Conservation (phyloP, 2,888 invertebrate species). For the Orchesella flavescens region DNA sequence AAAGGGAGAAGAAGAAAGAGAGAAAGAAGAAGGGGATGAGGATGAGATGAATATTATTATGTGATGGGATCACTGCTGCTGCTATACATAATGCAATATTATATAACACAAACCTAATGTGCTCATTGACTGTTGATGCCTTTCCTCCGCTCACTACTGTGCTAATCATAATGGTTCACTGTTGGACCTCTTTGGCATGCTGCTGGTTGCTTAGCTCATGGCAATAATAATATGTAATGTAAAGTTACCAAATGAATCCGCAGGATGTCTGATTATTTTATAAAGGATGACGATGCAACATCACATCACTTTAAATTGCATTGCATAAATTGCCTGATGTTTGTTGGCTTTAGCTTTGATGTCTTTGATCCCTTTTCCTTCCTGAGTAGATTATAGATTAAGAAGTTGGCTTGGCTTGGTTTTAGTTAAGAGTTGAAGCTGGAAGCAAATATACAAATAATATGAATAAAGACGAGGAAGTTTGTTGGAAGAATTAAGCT, state of each 20-base stretch:
- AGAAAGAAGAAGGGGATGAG: not conserved
- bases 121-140: slow-evolving; percentile 21
- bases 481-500: not conserved
- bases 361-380: not conserved
- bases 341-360: not conserved
- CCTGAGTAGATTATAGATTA: slow-evolving; percentile 23
- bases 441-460: not conserved
- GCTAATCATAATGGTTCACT: slow-evolving; percentile 20
- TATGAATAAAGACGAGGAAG: not conserved
- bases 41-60: not conserved
- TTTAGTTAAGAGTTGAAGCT: not conserved
- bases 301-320: not conserved
- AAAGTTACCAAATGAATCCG: slow-evolving; percentile 37
- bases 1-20: not conserved
- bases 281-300: slow-evolving; percentile 31
- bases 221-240: slow-evolving; percentile 22
- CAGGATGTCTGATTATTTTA: slow-evolving; percentile 44
- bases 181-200: slow-evolving; percentile 34
- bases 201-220: slow-evolving; percentile 42
- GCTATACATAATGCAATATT: slow-evolving; percentile 6
- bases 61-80: too few species aligned
- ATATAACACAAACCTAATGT: slow-evolving; percentile 6
- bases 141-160: not conserved
- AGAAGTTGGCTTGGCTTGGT: not conserved
- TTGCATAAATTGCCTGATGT: not conserved